These are phyloP conservation scores for Xanthorhoe designata DNA, from an alignment of 2,888 invertebrate genomes.

Conservation along the genomic window DNA sequence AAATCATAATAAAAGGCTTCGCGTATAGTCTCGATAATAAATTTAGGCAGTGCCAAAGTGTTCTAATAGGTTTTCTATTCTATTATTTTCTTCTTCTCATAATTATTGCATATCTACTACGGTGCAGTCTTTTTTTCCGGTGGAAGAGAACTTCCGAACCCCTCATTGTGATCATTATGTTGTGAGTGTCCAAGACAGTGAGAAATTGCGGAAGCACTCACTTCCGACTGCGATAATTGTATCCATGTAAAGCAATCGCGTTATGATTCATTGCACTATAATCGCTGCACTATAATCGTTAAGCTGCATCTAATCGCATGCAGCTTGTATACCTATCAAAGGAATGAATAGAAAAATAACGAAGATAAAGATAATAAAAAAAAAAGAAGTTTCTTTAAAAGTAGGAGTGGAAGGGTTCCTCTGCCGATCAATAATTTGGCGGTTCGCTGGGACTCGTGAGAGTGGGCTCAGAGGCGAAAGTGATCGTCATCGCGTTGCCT, in stretches of 20 bases:
- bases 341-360: too few species aligned
- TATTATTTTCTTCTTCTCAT: not conserved
- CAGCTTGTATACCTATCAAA: too few species aligned
- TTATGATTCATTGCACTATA: conserved; percentile 61
- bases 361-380: too few species aligned
- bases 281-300: too few species aligned
- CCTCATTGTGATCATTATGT: conserved; percentile 17
- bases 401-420: not conserved
- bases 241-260: conserved; percentile 54
- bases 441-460: conserved; percentile 49
- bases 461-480: conserved; percentile 69
- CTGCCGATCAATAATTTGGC: conserved; percentile 20
- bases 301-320: conserved; percentile 6
- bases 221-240: conserved; percentile 68
- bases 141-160: not conserved
- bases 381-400: not conserved
- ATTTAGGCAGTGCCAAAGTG: too few species aligned
- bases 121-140: not conserved
- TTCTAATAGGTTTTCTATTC: not conserved
- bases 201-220: conserved; percentile 67
- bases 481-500: conserved; percentile 71
- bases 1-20: too few species aligned
- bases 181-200: conserved; percentile 41
- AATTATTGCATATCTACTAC: too few species aligned
- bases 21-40: too few species aligned